Evolutionary conservation across 1,140 invertebrate species (phyloP).

Genomic region (Pygmarrhopalites habei): DNA sequence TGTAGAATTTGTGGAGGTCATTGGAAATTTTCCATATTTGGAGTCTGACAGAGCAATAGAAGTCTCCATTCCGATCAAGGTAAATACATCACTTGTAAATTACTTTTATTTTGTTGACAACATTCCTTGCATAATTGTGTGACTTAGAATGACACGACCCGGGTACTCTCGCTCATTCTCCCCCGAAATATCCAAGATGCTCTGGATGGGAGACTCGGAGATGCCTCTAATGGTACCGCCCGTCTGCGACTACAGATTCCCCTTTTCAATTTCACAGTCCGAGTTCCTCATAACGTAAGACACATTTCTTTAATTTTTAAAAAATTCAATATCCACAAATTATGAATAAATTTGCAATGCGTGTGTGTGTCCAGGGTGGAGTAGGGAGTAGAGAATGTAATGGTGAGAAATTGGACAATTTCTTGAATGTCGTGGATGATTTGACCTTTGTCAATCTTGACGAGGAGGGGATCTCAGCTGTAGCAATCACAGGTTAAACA

Average conservation of each 20-base stretch:
- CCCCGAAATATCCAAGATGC: constrained; percentile 11
- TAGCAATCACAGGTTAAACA: constrained; percentile 15
- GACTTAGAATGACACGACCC: constrained; percentile 1
- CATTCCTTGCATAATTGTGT: background rate
- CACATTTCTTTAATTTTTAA: too few species aligned
- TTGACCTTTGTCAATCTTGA: background rate
- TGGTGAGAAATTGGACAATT: constrained; percentile 9
- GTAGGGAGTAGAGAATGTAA: background rate
- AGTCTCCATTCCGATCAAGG: constrained; percentile 19
- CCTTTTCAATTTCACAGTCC: constrained; percentile 4
- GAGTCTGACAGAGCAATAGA: constrained; percentile 15
- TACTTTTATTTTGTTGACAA: background rate
- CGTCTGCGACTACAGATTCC: constrained; percentile 6
- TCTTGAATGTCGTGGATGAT: constrained; percentile 8
- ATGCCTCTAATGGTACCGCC: background rate
- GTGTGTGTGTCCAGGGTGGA: background rate
- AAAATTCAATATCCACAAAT: background rate
- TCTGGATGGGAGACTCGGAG: constrained; percentile 1
- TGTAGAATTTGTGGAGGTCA: constrained; percentile 17
- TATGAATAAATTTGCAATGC: too few species aligned
- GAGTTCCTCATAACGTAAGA: constrained; percentile 13
- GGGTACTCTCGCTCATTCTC: constrained; percentile 14
- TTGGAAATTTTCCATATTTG: constrained; percentile 10
- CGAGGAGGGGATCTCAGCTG: constrained; percentile 1
- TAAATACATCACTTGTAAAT: background rate